phyloP scores from a whole-genome alignment of 1,140 invertebrate species.

The Argopecten irradians region DNA sequence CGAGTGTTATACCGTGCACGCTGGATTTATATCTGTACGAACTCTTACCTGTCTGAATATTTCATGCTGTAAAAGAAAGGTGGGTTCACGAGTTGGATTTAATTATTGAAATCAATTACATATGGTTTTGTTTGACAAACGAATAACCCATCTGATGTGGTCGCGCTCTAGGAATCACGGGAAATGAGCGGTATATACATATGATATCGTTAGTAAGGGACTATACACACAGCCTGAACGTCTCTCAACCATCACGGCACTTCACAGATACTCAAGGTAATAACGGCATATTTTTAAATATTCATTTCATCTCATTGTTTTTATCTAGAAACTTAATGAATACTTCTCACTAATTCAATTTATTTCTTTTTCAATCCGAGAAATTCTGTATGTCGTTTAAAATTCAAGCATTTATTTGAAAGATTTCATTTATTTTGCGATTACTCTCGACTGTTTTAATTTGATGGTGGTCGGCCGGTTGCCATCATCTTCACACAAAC shows the following conservation, averaged over 20 bases:
- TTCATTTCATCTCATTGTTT: not conserved
- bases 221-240: not conserved
- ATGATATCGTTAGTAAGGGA: not conserved
- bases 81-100: not conserved
- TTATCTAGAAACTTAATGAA: not conserved
- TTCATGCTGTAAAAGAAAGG: not conserved
- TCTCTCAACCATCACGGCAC: not conserved
- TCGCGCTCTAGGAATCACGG: not conserved
- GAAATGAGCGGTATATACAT: not conserved
- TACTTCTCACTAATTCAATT: not conserved
- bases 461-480: not conserved
- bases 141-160: not conserved
- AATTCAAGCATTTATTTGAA: not conserved
- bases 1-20: not conserved
- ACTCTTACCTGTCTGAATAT: not conserved
- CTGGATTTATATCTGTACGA: not conserved
- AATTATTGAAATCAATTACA: constrained; percentile 9
- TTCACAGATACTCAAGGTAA: not conserved
- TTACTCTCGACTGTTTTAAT: not conserved
- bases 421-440: constrained; percentile 11
- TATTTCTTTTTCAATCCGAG: not conserved
- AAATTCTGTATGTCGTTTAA: not conserved
- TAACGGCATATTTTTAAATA: not conserved
- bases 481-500: not conserved
- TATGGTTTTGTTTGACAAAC: constrained; percentile 2